Conservation (phyloP, 1,140 invertebrate genomes). For the Brachystomella parvula region DNA sequence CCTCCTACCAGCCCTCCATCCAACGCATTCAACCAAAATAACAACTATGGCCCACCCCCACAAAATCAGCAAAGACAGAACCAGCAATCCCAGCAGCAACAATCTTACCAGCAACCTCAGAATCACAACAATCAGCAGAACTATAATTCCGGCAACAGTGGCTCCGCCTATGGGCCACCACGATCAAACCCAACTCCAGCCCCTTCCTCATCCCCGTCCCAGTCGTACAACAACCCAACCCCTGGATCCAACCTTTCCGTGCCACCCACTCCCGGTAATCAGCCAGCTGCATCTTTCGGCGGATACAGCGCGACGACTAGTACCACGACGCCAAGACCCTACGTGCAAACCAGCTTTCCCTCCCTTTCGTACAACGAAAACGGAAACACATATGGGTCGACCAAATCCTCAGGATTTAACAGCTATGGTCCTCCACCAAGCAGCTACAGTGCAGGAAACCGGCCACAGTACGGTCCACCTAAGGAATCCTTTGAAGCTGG, state of each 20-base stretch:
- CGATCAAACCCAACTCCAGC: not conserved
- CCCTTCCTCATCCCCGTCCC: not conserved
- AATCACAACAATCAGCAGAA: not conserved
- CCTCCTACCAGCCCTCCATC: too few species aligned
- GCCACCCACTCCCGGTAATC: not conserved
- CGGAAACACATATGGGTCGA: too few species aligned
- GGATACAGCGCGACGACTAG: not conserved
- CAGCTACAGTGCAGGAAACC: too few species aligned
- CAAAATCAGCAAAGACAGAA: too few species aligned
- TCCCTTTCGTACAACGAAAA: not conserved
- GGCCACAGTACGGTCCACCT: constrained; percentile 4
- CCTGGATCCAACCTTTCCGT: not conserved
- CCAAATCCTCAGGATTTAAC: too few species aligned
- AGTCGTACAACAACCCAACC: constrained; percentile 12
- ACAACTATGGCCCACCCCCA: too few species aligned
- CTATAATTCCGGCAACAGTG: not conserved
- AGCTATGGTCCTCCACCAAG: too few species aligned
- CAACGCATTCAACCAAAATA: too few species aligned
- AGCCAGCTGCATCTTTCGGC: not conserved
- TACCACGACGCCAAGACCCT: not conserved
- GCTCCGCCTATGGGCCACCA: not conserved
- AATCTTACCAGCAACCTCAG: not conserved
- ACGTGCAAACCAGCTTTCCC: not conserved
- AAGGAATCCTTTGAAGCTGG: not conserved
- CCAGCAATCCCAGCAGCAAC: not conserved